Evolutionary conservation across 2,888 invertebrate genomes (phyloP).

Genomic region (Chrysotoxum bicinctum): DNA sequence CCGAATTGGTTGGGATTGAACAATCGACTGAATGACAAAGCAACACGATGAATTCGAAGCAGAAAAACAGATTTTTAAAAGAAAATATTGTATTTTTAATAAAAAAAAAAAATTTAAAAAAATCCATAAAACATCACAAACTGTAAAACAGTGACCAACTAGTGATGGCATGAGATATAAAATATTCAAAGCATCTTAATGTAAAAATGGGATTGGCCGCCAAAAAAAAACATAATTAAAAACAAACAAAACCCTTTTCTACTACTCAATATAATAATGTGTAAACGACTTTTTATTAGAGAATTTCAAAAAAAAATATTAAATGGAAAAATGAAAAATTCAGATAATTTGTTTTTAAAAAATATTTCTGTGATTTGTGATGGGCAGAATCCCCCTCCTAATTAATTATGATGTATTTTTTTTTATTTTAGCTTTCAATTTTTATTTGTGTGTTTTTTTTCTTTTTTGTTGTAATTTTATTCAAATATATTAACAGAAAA

Average conservation of each 20-base stretch:
- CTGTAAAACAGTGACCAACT: conserved; percentile 58
- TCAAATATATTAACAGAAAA: conserved; percentile 48
- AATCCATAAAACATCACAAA: conserved; percentile 54
- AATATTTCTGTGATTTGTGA: conserved; percentile 70
- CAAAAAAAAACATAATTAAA: conserved; percentile 23
- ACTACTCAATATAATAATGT: conserved; percentile 45
- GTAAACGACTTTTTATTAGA: conserved; percentile 42
- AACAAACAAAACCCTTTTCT: conserved; percentile 40
- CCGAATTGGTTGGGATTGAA: background rate
- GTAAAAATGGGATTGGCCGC: conserved; percentile 9
- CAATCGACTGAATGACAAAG: conserved; percentile 18
- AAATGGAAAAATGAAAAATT: conserved; percentile 31
- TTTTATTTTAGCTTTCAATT: conserved; percentile 44
- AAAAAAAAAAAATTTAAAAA: background rate
- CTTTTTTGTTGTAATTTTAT: conserved; percentile 47
- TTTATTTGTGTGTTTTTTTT: conserved; percentile 18
- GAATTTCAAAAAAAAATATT: conserved; percentile 11
- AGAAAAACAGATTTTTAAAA: conserved; percentile 21
- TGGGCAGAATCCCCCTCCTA: conserved; percentile 50
- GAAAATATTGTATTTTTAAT: conserved; percentile 10
- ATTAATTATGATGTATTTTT: conserved; percentile 40
- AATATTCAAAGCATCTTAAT: conserved; percentile 31
- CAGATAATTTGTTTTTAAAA: conserved; percentile 57
- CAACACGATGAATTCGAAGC: conserved; percentile 37
- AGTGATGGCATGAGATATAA: conserved; percentile 62